Base-by-base conservation (phyloP, 2,888 invertebrate species). In the Morpho achilles region DNA sequence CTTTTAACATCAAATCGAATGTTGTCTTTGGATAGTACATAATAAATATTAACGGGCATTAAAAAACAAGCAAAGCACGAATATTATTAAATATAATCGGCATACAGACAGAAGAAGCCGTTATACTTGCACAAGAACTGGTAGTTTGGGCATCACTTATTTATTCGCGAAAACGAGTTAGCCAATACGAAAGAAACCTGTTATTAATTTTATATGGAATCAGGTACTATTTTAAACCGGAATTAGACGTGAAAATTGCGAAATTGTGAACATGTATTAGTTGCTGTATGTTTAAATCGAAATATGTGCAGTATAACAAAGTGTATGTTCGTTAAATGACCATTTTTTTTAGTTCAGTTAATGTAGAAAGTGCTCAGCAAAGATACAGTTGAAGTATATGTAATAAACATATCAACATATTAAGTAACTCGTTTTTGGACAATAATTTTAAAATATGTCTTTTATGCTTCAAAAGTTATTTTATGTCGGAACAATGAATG, bases 401-500 rank as follows among this genome's bases (percentile, higher is more conserved):
- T 32, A 32, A 32, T 32, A 32, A 32, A 32, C 32, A 32, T 32
- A 32, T 32, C 3, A 32, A 32, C 3, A 32, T 32, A 32, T 32
- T 32, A 32, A 32, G 32, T 32, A 5, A 32, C 5, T 32, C 5
- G 5, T 32, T 32, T 32, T 32, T 32, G 32, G 3, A 32, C 32
- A 32, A 32, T 32, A 32, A 32, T 32, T 32, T 32, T 32, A 32
- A 32, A 32, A 32, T 16, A 16, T 32, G 32, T 32, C 32, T 32
- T 32, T 32, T 32, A 32, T 32, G 32, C 32, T 32, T 32, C 66
- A 68, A 54, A 50, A 50, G 52, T 65, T 71, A 70, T 77, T 77
- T 67, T 72, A 69, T 75, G 74, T 70, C 68, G 74, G 71, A 70
- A 70, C 70, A 74, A 62, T 67, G 75, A 64, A 58, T 68, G 63